Conservation (phyloP, 1,140 invertebrate genomes). For the Trichonephila clavata region DNA sequence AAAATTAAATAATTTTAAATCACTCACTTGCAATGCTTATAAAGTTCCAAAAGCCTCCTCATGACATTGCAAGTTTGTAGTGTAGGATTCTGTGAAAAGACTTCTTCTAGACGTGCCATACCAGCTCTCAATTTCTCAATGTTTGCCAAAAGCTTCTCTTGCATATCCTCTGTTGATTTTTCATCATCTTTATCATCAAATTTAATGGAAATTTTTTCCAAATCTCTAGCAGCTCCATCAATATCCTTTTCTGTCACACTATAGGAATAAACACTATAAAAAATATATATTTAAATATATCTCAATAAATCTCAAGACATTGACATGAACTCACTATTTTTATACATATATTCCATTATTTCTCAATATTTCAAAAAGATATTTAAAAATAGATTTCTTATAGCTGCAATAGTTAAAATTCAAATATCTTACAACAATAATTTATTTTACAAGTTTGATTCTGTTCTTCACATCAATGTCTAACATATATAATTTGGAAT, state of each 20-base stretch:
- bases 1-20: neutral
- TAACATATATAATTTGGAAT: too few species aligned
- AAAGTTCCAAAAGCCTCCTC: constrained; percentile 89
- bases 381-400: too few species aligned
- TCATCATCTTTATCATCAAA: constrained; percentile 78
- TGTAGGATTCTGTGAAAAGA: constrained; percentile 87
- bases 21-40: constrained; percentile 89
- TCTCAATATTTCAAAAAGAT: too few species aligned
- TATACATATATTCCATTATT: too few species aligned
- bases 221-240: constrained; percentile 54
- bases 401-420: too few species aligned
- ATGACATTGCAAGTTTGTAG: constrained; percentile 88
- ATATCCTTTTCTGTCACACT: constrained; percentile 54
- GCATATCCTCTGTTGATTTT: constrained; percentile 78
- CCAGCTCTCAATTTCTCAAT: constrained; percentile 88
- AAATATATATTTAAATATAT: neutral
- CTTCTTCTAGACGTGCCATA: constrained; percentile 88
- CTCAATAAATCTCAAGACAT: too few species aligned
- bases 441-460: too few species aligned
- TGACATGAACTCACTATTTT: too few species aligned
- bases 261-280: neutral
- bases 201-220: constrained; percentile 65
- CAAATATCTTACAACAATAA: too few species aligned
- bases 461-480: too few species aligned
- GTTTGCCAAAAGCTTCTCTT: constrained; percentile 85